These are phyloP conservation scores for Stenolophus ochropezus DNA, from an alignment of 2,888 invertebrate species.

Conservation along the genomic window DNA sequence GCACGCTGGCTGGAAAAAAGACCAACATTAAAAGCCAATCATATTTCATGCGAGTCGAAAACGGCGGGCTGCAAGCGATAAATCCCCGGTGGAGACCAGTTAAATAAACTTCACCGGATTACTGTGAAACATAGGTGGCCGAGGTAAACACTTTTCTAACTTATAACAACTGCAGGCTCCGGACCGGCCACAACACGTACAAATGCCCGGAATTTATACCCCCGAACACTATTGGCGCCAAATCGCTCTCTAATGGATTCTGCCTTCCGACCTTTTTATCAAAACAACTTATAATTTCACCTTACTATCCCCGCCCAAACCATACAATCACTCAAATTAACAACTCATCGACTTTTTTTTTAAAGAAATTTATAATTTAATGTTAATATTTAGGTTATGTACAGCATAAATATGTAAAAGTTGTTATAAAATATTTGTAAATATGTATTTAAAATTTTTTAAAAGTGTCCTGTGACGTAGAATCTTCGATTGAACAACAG, in stretches of 20 bases:
- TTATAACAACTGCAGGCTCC: constrained; percentile 14
- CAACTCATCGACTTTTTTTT: too few species aligned
- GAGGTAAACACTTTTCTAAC: constrained; percentile 33
- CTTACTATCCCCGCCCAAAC: too few species aligned
- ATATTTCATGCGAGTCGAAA: constrained; percentile 48
- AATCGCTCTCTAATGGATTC: neutral
- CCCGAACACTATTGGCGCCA: neutral
- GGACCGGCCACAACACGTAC: neutral
- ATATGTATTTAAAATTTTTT: too few species aligned
- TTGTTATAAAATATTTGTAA: too few species aligned
- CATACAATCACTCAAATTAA: too few species aligned
- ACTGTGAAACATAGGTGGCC: constrained; percentile 40
- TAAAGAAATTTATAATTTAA: too few species aligned
- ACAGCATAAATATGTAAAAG: too few species aligned
- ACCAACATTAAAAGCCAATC: constrained; percentile 57
- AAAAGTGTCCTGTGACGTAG: too few species aligned
- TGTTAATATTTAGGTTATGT: too few species aligned
- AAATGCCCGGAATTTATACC: neutral
- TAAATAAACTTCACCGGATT: constrained; percentile 45
- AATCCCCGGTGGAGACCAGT: constrained; percentile 3
- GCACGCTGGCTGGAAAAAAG: constrained; percentile 49
- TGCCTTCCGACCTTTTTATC: neutral
- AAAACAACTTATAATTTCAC: neutral
- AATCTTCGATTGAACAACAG: too few species aligned
- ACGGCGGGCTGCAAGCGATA: constrained; percentile 5